Percentiles rank a stretch among this genome's conserved stretches.
These are phyloP conservation scores for Drosophila ohnishii DNA, from an alignment of 1,140 invertebrate species.

Conservation along the genomic window DNA sequence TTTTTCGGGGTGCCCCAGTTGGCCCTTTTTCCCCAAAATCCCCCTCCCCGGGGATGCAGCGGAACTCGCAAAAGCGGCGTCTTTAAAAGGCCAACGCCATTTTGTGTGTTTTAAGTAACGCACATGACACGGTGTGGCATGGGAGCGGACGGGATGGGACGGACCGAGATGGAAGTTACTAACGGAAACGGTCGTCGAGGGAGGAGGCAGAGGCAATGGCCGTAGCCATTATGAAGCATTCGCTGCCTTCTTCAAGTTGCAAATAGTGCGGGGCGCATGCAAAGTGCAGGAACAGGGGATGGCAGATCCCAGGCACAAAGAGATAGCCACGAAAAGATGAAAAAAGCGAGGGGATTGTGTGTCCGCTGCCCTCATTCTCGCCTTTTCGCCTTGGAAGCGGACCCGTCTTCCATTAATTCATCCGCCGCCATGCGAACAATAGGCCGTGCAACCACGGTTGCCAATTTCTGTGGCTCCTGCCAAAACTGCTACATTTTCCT, in stretches of 20 bases:
- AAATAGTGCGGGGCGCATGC: slow-evolving; percentile 34
- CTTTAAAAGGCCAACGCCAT: slow-evolving; percentile 59
- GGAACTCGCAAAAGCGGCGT: neutral
- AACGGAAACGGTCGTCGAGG: slow-evolving; percentile 17
- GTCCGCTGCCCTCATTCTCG: slow-evolving; percentile 47
- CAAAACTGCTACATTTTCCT: slow-evolving; percentile 4
- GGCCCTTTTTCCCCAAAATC: slow-evolving; percentile 15
- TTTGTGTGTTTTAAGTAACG: slow-evolving; percentile 61
- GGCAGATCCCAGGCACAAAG: slow-evolving; percentile 11
- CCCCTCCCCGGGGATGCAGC: slow-evolving; percentile 19
- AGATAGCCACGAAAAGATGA: slow-evolving; percentile 14
- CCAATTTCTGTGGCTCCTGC: slow-evolving; percentile 8
- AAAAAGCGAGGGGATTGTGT: slow-evolving; percentile 28
- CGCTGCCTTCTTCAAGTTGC: slow-evolving; percentile 21
- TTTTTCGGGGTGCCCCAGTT: slow-evolving; percentile 62
- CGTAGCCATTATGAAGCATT: slow-evolving; percentile 30
- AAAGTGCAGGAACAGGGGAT: slow-evolving; percentile 43
- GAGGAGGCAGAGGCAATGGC: neutral
- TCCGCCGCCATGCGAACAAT: slow-evolving; percentile 67
- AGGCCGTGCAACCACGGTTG: slow-evolving; percentile 38
- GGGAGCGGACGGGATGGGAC: neutral
- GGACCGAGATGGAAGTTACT: slow-evolving; percentile 8
- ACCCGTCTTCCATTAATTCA: slow-evolving; percentile 70
- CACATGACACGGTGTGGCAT: slow-evolving; percentile 36
- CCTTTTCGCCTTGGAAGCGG: slow-evolving; percentile 6